Base-by-base conservation (phyloP, 2,113 vertebrate genomes). In the Semnopithecus entellus region DNA sequence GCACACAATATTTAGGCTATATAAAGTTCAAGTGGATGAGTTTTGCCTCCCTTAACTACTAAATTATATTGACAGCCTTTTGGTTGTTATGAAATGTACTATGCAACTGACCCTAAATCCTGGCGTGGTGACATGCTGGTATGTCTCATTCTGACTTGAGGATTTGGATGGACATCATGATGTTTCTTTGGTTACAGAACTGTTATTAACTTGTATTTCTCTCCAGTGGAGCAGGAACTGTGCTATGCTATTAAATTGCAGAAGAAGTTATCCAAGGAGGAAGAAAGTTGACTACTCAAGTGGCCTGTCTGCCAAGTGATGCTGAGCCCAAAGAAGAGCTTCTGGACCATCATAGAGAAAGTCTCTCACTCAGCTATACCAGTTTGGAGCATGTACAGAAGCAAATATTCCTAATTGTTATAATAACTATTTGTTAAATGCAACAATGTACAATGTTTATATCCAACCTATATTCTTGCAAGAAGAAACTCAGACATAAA, bases 191-290 rank as follows among this genome's bases (percentile, higher is more conserved):
- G 92, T 96, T 95, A 86, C 72, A 38, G 50, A 22, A 59, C 27
- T 97, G 52, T 97, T 96, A 45, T 90, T 97, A 61, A 95, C 64
- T 88, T 94, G 40, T 82, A 73, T 92, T 95, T 93, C 43, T 70
- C 57, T 96, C 57, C 14, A 64, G n/a, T 81, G 79, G 85, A 97
- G 52, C 30, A 61, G 72, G n/a, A 96, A 90, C 86, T 86, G 57
- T 61, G 38, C 38, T 86, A 70, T 61, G 50, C 38, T 92, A 76
- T 94, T 90, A 93, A 84, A 81, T 45, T 66, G 35, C 61, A 84
- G 64, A 92, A 79, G 25, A 91, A 87, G 12, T 64, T 50, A 27
- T 75, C 90, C 75, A 95, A 87, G 9, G 23, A 88, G 52, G 43
- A 83, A 17, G 48, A 94, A 94, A 87, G 23, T 25, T 91, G 89